Evolutionary conservation across 2,113 vertebrate species (phyloP).

Genomic region (Passer montanus): DNA sequence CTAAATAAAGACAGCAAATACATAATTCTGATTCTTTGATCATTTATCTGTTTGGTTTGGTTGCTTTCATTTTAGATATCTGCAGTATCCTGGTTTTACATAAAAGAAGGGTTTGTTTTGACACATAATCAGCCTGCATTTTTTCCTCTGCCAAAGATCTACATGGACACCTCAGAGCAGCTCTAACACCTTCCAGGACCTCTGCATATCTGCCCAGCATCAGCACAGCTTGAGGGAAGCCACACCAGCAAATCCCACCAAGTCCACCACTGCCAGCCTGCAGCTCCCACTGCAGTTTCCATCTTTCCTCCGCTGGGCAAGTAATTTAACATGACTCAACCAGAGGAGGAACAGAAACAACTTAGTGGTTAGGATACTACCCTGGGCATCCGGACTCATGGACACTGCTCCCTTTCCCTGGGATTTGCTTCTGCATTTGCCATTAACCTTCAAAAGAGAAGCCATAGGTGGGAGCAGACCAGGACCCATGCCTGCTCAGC

Average conservation of each 20-base stretch:
- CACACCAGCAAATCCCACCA: rapidly evolving
- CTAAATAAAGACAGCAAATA: background rate
- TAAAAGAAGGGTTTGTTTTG: background rate
- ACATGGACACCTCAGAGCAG: background rate
- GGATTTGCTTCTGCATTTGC: background rate
- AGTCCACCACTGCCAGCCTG: background rate
- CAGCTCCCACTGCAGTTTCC: background rate
- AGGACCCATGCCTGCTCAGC: background rate
- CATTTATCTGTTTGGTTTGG: background rate
- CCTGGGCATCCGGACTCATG: too few relatives aligned
- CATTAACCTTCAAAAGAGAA: background rate
- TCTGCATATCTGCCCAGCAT: background rate
- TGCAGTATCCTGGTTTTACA: background rate
- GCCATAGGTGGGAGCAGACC: background rate
- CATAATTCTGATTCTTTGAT: background rate
- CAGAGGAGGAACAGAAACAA: background rate
- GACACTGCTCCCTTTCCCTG: background rate
- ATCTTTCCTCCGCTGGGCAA: background rate
- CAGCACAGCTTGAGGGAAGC: background rate
- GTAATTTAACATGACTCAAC: background rate
- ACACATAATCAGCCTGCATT: background rate
- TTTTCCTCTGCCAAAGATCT: background rate
- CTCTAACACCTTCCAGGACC: background rate
- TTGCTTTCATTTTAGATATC: background rate
- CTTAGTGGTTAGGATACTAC: background rate